These are phyloP conservation scores for Marasmarcha lunaedactyla DNA, from an alignment of 2,888 invertebrate species.

Conservation along the genomic window DNA sequence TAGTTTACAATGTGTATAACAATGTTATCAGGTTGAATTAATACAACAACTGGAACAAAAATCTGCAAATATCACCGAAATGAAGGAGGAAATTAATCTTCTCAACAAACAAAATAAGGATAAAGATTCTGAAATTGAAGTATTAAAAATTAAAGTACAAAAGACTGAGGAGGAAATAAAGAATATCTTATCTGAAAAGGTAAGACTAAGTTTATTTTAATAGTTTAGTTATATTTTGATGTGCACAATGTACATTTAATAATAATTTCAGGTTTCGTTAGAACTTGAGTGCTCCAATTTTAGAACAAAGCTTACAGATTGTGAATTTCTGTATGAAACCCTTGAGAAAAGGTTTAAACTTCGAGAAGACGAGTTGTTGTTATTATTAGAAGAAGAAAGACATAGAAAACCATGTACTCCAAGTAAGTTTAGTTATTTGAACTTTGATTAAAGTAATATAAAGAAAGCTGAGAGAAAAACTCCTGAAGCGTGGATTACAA, in stretches of 20 bases:
- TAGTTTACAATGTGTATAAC: background rate
- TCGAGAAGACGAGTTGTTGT: slow-evolving; percentile 67
- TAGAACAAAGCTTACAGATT: slow-evolving; percentile 44
- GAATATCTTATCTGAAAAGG: slow-evolving; percentile 23
- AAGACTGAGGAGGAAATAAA: slow-evolving; percentile 28
- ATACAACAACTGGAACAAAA: slow-evolving; percentile 51
- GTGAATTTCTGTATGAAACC: slow-evolving; percentile 64
- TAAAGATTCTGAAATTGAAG: slow-evolving; percentile 36
- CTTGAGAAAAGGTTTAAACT: slow-evolving; percentile 57
- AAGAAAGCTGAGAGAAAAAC: too few relatives aligned
- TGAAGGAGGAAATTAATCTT: slow-evolving; percentile 36
- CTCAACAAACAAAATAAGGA: slow-evolving; percentile 27
- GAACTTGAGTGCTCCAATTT: slow-evolving; percentile 32
- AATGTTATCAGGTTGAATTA: slow-evolving; percentile 43
- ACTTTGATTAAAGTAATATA: too few relatives aligned
- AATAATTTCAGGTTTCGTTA: slow-evolving; percentile 28
- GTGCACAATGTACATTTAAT: slow-evolving; percentile 15
- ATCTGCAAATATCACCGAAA: slow-evolving; percentile 24
- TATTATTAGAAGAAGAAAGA: slow-evolving; percentile 41
- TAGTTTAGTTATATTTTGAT: background rate
- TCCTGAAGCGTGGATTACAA: too few relatives aligned
- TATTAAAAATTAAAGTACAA: slow-evolving; percentile 28
- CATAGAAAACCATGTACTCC: background rate
- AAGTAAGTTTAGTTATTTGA: too few relatives aligned
- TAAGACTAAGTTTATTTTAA: slow-evolving; percentile 11